phyloP scores from a whole-genome alignment of 2,888 invertebrate genomes.

The Chymomyza amoena region DNA sequence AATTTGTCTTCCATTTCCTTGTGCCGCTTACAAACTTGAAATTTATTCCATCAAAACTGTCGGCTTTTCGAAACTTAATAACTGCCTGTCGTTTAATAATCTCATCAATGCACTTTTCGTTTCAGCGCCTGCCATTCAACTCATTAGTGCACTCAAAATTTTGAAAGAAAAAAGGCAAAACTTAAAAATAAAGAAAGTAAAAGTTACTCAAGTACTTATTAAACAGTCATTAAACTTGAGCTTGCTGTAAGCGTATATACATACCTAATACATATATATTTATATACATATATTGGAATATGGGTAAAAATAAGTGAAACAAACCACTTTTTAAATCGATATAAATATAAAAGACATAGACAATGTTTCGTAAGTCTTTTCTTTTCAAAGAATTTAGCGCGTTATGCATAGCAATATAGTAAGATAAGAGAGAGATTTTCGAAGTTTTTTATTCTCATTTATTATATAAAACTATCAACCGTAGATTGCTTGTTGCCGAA shows the following conservation, averaged over 20 bases:
- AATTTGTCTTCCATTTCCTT: too few species aligned
- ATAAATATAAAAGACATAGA: slow-evolving; percentile 1
- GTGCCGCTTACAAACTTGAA: neutral
- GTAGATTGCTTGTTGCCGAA: too few species aligned
- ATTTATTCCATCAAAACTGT: neutral
- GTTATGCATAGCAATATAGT: too few species aligned
- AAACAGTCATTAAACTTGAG: slow-evolving; percentile 30
- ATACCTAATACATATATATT: neutral
- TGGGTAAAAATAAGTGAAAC: slow-evolving; percentile 18
- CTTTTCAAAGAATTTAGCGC: too few species aligned
- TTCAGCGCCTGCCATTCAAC: neutral
- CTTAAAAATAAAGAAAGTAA: neutral
- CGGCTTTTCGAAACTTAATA: neutral
- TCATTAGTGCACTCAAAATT: neutral
- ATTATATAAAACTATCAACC: too few species aligned
- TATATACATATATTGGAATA: neutral
- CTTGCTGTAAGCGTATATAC: neutral
- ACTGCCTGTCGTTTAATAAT: neutral
- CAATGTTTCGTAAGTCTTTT: too few species aligned
- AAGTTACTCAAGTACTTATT: slow-evolving; percentile 10
- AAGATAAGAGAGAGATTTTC: too few species aligned
- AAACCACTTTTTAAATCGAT: slow-evolving; percentile 17
- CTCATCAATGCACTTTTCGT: neutral
- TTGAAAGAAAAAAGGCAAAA: neutral
- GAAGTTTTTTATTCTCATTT: too few species aligned